These are phyloP conservation scores for Laspeyria flexula DNA, from an alignment of 2,888 invertebrate species.

Conservation along the genomic window DNA sequence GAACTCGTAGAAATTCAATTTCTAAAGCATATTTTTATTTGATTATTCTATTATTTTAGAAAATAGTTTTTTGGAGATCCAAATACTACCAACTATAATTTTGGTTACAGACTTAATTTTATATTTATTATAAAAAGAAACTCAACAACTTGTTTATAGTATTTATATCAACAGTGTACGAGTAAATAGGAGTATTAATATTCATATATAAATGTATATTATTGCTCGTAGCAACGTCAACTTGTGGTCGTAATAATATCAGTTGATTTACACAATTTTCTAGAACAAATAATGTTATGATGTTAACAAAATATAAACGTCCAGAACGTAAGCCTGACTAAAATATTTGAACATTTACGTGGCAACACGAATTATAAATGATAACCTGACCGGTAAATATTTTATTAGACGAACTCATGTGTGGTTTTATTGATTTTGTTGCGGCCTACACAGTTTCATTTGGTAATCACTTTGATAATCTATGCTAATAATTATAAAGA, in stretches of 20 bases:
- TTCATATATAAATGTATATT: no score
- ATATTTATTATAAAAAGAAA: no score
- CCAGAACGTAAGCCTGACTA: not conserved
- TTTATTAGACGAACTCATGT: conserved; percentile 18
- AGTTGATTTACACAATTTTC: not conserved
- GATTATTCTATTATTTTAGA: no score
- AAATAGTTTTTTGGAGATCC: no score
- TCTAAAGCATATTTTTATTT: no score
- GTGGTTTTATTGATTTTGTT: conserved; percentile 28
- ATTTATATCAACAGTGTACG: no score
- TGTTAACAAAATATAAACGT: not conserved
- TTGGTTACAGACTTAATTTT: no score
- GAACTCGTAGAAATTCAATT: no score
- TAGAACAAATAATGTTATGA: not conserved
- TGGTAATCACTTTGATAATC: conserved; percentile 20
- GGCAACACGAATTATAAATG: conserved; percentile 9
- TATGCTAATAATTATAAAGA: conserved; percentile 3
- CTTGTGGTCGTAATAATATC: not conserved
- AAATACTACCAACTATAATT: no score
- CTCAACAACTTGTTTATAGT: no score
- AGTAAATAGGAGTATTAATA: no score
- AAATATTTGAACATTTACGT: not conserved
- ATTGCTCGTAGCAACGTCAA: no score
- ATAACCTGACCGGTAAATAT: conserved; percentile 27
- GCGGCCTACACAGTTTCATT: conserved; percentile 1